These are phyloP conservation scores for Elachura formosa DNA, from an alignment of 2,113 vertebrate genomes.

Conservation along the genomic window DNA sequence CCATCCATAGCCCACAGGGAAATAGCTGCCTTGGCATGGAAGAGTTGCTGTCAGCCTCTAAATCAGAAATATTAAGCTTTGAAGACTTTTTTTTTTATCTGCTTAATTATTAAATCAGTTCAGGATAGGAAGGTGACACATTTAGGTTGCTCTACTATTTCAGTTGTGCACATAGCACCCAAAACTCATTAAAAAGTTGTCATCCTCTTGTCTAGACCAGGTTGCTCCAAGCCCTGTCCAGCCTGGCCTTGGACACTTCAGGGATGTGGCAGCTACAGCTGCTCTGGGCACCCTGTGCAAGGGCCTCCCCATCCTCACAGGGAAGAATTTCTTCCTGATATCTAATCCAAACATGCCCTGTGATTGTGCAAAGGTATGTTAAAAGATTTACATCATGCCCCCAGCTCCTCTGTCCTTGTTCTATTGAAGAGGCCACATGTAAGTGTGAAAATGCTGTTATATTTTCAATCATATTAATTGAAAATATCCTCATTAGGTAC, in stretches of 20 bases:
- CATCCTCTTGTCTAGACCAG: not conserved
- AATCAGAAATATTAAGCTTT: not conserved
- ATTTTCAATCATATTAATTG: not conserved
- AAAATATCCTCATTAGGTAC: not conserved
- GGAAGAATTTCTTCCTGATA: not conserved
- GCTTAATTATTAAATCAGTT: not conserved
- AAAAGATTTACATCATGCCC: not conserved
- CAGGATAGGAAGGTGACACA: not conserved
- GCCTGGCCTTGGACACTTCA: not conserved
- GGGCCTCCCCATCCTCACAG: not conserved
- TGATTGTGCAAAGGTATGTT: not conserved
- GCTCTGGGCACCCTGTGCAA: not conserved
- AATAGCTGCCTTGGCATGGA: not conserved
- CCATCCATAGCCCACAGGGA: not conserved
- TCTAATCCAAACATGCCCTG: not conserved
- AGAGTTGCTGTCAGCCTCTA: not conserved
- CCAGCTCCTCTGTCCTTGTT: not conserved
- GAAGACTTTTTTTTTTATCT: not conserved
- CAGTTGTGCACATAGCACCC: not conserved
- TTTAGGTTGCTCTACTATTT: not conserved
- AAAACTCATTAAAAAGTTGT: not conserved
- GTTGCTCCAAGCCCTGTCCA: not conserved
- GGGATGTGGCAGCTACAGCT: not conserved
- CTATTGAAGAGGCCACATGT: not conserved
- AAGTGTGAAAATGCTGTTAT: not conserved